A percentile compares a stretch with the other conserved stretches of the same genome.
Conservation (phyloP, 37 sponge, comb jelly and placozoan species). For the Diacarnus erythraeanus region DNA sequence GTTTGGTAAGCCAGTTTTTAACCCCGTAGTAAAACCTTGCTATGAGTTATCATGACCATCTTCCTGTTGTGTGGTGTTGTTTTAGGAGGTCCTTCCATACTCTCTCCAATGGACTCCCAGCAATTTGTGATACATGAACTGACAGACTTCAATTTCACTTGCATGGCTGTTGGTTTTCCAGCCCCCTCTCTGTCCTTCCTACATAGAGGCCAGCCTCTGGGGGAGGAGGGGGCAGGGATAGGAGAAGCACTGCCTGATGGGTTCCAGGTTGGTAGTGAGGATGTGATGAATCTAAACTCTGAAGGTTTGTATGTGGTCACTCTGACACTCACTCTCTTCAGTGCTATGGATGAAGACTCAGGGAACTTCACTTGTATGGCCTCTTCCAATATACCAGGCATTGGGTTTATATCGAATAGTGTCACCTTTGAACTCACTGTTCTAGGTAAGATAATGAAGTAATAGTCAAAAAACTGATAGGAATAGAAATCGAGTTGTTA, state of each 20-base stretch:
- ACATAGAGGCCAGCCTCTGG: neutral
- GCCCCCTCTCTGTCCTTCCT: constrained; percentile 55
- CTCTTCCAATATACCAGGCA: neutral
- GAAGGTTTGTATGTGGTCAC: constrained; percentile 12
- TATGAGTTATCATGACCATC: neutral
- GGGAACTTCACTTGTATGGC: constrained; percentile 47
- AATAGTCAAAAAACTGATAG: no score
- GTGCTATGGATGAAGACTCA: constrained; percentile 26
- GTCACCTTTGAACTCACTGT: constrained; percentile 33
- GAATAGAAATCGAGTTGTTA: no score
- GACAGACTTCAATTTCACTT: constrained; percentile 34
- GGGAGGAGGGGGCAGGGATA: no score
- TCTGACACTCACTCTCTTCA: constrained; percentile 33
- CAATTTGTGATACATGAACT: constrained; percentile 20
- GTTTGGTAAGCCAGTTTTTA: constrained; percentile 12
- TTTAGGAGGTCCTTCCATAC: constrained; percentile 9
- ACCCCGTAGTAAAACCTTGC: neutral
- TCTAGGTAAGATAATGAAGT: constrained; percentile 16
- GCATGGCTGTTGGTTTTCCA: constrained; percentile 64
- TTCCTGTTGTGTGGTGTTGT: neutral
- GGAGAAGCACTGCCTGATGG: neutral
- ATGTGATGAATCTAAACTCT: neutral
- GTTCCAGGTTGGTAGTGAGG: neutral
- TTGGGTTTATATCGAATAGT: neutral
- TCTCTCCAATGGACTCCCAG: neutral